Percentiles rank a stretch among this genome's conserved stretches.
Evolutionary conservation across 2,113 vertebrate genomes (phyloP).

Genomic region (Tricholaema leucomelas): DNA sequence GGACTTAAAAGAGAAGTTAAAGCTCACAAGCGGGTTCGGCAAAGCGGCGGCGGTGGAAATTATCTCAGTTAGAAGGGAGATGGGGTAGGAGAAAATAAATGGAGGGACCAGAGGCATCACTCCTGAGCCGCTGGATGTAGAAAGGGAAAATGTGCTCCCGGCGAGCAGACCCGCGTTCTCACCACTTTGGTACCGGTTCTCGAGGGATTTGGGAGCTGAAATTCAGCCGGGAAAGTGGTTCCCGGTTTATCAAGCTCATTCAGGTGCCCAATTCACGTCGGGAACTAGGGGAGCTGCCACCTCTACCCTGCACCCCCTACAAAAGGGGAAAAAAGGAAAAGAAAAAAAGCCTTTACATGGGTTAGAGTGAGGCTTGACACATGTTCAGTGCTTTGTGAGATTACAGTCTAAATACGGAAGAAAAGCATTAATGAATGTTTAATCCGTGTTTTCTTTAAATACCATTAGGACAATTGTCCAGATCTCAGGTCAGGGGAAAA

Average conservation of each 20-base stretch:
- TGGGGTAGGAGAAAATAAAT: neutral
- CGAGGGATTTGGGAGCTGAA: neutral
- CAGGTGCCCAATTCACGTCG: neutral
- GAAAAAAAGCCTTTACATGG: neutral
- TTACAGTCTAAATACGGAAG: constrained; percentile 2
- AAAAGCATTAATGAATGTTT: constrained; percentile 33
- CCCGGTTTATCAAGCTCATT: neutral
- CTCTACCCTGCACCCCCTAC: too few species aligned
- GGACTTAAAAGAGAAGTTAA: neutral
- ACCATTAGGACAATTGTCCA: constrained; percentile 47
- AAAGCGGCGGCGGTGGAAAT: neutral
- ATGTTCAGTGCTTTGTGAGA: neutral
- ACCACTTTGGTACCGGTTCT: neutral
- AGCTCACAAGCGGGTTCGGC: neutral
- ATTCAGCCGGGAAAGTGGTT: neutral
- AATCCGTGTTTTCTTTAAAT: constrained; percentile 60
- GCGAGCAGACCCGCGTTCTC: neutral
- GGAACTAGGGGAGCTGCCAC: neutral
- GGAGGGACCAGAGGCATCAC: neutral
- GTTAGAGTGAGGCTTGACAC: neutral
- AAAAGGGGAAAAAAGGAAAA: too few species aligned
- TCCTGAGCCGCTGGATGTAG: neutral
- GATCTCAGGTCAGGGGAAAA: constrained; percentile 24
- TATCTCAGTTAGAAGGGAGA: neutral
- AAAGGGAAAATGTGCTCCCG: neutral